Conservation (phyloP, 2,888 invertebrate genomes). For the Ferrisia virgata region DNA sequence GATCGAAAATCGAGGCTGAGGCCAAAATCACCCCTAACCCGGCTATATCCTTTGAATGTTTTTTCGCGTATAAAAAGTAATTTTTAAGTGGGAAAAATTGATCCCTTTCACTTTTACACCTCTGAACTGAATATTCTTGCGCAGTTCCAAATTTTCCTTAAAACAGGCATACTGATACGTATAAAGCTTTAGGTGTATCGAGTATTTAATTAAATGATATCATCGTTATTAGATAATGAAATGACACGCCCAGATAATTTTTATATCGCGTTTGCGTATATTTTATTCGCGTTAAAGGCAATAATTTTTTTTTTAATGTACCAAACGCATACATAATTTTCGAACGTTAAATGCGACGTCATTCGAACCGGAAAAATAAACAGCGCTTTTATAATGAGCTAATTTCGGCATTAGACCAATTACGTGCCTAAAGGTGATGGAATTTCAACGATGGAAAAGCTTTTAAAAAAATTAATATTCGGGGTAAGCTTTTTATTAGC, state of each 20-base stretch:
- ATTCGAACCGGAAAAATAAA: conserved; percentile 5
- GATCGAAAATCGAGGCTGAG: no score
- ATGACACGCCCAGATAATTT: conserved; percentile 19
- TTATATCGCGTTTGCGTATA: neutral
- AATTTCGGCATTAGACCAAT: neutral
- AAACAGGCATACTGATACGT: no score
- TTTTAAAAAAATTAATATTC: conserved; percentile 5
- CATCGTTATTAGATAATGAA: conserved; percentile 24
- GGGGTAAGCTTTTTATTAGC: neutral
- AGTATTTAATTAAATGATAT: conserved; percentile 15
- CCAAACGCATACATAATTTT: neutral
- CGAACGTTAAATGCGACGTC: neutral
- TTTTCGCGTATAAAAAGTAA: neutral
- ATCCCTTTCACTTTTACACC: no score
- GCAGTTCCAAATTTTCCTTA: no score
- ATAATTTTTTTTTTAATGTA: neutral
- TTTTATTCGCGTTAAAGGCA: neutral
- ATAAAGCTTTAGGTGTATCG: no score
- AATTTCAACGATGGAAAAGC: neutral
- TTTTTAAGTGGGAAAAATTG: no score
- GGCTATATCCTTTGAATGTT: no score
- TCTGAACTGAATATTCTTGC: no score
- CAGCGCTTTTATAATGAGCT: neutral
- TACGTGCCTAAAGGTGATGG: neutral
- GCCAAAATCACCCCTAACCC: no score